These are phyloP conservation scores for Pectinophora gossypiella DNA, from an alignment of 1,140 invertebrate species.

Conservation along the genomic window DNA sequence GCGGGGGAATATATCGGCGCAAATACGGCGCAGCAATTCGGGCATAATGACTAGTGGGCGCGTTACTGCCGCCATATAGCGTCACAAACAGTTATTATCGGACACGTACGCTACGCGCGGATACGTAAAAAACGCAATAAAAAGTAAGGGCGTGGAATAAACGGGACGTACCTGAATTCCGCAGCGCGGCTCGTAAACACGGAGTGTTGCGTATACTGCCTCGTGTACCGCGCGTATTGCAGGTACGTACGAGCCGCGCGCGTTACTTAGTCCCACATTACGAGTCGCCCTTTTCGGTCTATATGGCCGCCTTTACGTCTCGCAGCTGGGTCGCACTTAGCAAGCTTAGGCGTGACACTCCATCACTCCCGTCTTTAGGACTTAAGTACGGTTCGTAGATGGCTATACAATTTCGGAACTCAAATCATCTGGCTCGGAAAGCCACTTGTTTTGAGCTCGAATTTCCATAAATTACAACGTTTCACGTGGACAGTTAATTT, in stretches of 20 bases:
- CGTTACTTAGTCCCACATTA: not conserved
- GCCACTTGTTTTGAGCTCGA: no score
- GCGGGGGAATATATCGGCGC: not conserved
- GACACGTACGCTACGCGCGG: not conserved
- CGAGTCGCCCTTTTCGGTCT: not conserved
- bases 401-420: not conserved
- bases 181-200: not conserved
- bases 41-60: not conserved
- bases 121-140: not conserved
- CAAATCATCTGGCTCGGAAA: no score
- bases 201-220: no score
- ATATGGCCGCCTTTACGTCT: not conserved
- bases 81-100: not conserved
- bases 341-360: not conserved
- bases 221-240: not conserved
- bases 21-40: not conserved
- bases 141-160: constrained; percentile 1
- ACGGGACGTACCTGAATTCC: not conserved
- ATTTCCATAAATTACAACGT: not conserved
- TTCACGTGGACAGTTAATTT: not conserved
- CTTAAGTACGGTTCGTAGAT: not conserved
- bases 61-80: not conserved
- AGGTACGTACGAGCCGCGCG: not conserved
- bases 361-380: not conserved
- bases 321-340: not conserved